Evolutionary conservation across 2,113 vertebrate genomes (phyloP).

Genomic region (Anarrhichthys ocellatus): DNA sequence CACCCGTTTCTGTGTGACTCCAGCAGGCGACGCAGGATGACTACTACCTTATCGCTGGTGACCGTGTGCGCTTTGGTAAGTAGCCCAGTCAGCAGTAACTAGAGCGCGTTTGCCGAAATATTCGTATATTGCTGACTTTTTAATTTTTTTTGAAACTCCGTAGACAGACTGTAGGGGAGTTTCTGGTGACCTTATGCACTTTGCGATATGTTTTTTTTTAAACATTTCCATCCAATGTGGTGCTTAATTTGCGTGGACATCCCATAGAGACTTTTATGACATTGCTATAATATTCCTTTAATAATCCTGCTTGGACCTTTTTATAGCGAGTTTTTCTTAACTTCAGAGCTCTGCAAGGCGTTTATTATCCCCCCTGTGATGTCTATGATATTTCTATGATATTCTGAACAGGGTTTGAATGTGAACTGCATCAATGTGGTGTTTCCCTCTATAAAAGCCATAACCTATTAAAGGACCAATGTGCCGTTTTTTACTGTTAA

Average conservation of each 20-base stretch:
- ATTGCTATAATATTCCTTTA: not conserved
- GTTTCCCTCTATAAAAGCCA: not conserved
- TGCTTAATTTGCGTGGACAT: conserved; percentile 1
- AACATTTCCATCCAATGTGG: not conserved
- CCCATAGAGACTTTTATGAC: not conserved
- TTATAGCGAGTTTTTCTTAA: conserved; percentile 3
- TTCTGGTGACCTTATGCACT: not conserved
- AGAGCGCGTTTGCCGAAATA: not conserved
- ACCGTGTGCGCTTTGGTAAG: conserved; percentile 81
- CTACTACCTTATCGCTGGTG: conserved; percentile 69
- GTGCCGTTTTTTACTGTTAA: not conserved
- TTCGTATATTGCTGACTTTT: not conserved
- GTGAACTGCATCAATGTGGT: not conserved
- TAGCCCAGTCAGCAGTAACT: not conserved
- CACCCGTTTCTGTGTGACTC: conserved; percentile 59
- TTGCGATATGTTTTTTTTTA: conserved; percentile 4
- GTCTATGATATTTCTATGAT: not conserved
- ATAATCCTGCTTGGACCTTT: conserved; percentile 4
- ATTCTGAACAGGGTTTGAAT: not conserved
- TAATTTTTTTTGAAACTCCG: not conserved
- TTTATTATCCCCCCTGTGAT: not conserved
- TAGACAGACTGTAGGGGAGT: not conserved
- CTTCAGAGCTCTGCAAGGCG: not conserved
- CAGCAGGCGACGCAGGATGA: conserved; percentile 74
- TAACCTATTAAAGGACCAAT: conserved; percentile 5